Base-by-base conservation (phyloP, 2,797 vertebrate genomes). In the Podargus strigoides region DNA sequence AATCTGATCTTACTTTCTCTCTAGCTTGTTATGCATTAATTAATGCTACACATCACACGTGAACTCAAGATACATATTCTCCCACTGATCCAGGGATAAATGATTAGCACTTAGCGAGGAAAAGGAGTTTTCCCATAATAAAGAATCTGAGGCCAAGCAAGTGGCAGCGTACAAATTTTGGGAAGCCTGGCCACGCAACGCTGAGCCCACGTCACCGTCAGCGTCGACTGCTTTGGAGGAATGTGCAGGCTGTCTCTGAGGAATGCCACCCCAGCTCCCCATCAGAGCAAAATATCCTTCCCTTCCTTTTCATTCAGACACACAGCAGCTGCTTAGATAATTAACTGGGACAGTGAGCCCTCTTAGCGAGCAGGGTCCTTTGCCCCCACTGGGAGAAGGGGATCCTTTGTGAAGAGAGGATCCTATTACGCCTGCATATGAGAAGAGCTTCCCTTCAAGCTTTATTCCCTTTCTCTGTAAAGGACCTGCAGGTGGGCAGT, bases 281-380 rank as follows among this genome's bases (percentile, higher is more conserved):
- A 0, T 46, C 68, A 69, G 64, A 80, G 76, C 63, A 92, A 91
- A 87, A 30, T 46, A 90, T 74, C 80, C 62, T 63, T 75, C 42
- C 82, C 20, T 75, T 89, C 49, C 66, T 87, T 90, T 95, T 85
- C 90, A 93, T 95, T 94, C 87, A 90, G 75, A 80, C 72, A 70
- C 53, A 68, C 60, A 89, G 91, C 92, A 94, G 94, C 93, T 96
- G 90, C 92, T 93, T 42, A 78, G 87, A 73, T 89, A 94, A 94
- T 93, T 95, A 93, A 44, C 82, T 32, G 67, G 62, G 90, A 89
- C 81, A 92, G 90, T 47, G 66, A 41, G 63, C 92, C 37, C 44
- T 55, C 95, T 92, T 91, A 69, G 55, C 0, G 1, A 89, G 67
- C 59, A 44, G 50, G 67, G 92, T 88, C 66, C 62, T 86, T 91